These are phyloP conservation scores for Melolontha melolontha DNA, from an alignment of 2,888 invertebrate species.

Conservation along the genomic window DNA sequence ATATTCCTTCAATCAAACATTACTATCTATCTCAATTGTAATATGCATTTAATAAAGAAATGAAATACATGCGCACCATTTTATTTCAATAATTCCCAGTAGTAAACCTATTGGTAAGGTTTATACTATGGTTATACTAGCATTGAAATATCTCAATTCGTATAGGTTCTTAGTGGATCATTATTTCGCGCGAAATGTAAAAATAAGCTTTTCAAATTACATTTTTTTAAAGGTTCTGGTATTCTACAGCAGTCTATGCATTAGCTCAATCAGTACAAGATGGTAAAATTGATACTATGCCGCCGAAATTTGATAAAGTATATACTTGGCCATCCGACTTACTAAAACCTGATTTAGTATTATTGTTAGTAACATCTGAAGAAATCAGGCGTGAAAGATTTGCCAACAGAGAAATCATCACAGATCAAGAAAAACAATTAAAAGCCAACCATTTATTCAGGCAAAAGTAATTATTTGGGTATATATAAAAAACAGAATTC, in stretches of 20 bases:
- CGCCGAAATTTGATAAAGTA: conserved; percentile 55
- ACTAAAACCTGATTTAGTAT: conserved; percentile 63
- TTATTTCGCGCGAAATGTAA: too few species aligned
- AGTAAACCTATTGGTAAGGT: too few species aligned
- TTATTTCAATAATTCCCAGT: too few species aligned
- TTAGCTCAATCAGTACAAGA: conserved; percentile 60
- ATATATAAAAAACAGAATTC: background rate
- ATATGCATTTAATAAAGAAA: too few species aligned
- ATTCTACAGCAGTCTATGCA: conserved; percentile 66
- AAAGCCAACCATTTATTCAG: conserved; percentile 55
- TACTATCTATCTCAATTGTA: too few species aligned
- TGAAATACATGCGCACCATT: too few species aligned
- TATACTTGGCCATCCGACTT: conserved; percentile 66
- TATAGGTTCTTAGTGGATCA: too few species aligned
- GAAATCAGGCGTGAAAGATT: conserved; percentile 59
- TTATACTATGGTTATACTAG: too few species aligned
- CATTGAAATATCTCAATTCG: too few species aligned
- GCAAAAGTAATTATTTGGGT: conserved; percentile 56
- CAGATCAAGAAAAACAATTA: conserved; percentile 59
- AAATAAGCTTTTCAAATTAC: too few species aligned
- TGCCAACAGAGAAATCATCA: conserved; percentile 54
- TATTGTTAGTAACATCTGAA: conserved; percentile 65
- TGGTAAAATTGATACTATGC: conserved; percentile 54
- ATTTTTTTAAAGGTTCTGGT: conserved; percentile 62
- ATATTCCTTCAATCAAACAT: too few species aligned